Percentiles rank a stretch among this genome's conserved stretches.
phyloP scores from a whole-genome alignment of 2,888 invertebrate species.

The Choreutis nemorana region DNA sequence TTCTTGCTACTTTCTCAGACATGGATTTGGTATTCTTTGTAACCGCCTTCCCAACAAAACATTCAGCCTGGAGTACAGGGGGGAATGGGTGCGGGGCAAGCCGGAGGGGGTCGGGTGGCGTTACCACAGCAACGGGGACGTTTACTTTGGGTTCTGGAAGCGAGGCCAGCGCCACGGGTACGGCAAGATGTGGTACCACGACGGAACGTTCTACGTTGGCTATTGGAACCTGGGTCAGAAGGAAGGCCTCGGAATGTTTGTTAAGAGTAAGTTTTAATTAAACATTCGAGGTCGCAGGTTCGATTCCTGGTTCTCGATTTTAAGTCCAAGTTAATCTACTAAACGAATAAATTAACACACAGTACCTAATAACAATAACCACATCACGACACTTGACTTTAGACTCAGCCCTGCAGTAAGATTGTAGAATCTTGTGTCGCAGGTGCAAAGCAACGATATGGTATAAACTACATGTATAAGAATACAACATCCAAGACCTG shows the following conservation, averaged over 20 bases:
- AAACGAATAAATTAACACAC: no score
- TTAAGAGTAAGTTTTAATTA: constrained; percentile 46
- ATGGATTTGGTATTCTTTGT: constrained; percentile 67
- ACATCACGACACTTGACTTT: no score
- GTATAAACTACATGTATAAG: no score
- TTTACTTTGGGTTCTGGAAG: constrained; percentile 68
- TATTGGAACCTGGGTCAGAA: constrained; percentile 58
- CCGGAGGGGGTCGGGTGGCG: constrained; percentile 65
- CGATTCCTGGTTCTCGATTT: no score
- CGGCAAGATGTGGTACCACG: constrained; percentile 69
- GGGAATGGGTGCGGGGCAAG: constrained; percentile 67
- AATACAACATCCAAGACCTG: no score
- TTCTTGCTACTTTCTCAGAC: constrained; percentile 21
- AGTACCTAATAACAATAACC: no score
- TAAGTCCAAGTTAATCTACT: no score
- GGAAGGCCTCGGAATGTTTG: constrained; percentile 62
- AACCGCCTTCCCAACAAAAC: constrained; percentile 38
- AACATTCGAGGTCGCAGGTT: background rate
- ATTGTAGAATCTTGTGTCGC: no score
- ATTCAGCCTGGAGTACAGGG: constrained; percentile 59
- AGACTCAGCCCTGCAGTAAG: no score
- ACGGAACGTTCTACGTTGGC: constrained; percentile 69
- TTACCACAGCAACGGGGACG: constrained; percentile 63
- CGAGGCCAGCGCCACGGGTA: constrained; percentile 61
- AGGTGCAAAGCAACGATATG: no score